phyloP scores from a whole-genome alignment of 2,888 invertebrate species.

The Macaria liturata region DNA sequence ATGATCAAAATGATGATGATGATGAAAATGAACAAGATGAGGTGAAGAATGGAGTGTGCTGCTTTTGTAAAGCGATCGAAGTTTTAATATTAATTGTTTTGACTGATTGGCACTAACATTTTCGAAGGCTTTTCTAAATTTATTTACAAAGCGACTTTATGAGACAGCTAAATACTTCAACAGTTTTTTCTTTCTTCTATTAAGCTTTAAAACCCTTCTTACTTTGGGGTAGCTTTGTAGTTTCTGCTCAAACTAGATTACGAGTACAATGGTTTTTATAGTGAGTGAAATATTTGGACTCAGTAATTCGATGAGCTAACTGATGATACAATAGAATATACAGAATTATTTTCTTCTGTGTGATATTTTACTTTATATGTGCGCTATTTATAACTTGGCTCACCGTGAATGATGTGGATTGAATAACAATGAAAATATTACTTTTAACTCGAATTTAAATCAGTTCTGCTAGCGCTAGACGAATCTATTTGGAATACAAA shows the following conservation, averaged over 20 bases:
- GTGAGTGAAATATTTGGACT: not conserved
- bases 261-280: not conserved
- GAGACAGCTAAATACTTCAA: constrained; percentile 2
- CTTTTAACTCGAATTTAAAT: constrained; percentile 9
- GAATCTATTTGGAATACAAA: constrained; percentile 15
- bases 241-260: too few species aligned
- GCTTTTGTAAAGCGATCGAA: constrained; percentile 36
- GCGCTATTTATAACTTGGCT: constrained; percentile 23
- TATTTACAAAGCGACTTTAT: not conserved
- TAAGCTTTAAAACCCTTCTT: too few species aligned
- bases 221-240: too few species aligned
- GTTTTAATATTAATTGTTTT: constrained; percentile 31
- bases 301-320: too few species aligned
- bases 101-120: constrained; percentile 65
- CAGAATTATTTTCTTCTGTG: constrained; percentile 3
- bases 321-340: too few species aligned
- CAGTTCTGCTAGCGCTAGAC: not conserved
- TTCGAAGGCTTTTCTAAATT: constrained; percentile 46
- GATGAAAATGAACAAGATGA: constrained; percentile 41
- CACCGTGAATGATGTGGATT: constrained; percentile 23
- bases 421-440: constrained; percentile 23
- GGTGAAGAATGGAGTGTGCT: constrained; percentile 53
- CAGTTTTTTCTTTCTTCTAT: too few species aligned
- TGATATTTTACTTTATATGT: constrained; percentile 13
- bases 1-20: constrained; percentile 14